Conservation (phyloP, 2,888 invertebrate species). For the Heliconius aoede region DNA sequence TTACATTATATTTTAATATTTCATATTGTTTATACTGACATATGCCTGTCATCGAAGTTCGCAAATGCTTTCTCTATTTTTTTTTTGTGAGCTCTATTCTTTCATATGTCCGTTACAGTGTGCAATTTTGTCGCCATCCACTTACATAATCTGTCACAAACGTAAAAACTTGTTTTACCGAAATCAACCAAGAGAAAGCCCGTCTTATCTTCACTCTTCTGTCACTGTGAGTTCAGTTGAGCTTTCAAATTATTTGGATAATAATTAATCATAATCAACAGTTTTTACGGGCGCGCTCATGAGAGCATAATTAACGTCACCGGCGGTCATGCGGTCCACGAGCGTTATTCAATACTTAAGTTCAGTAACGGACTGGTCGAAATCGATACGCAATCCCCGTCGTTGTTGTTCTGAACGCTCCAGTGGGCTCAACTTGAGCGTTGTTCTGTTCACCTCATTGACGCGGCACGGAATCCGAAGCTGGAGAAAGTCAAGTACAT, state of each 20-base stretch:
- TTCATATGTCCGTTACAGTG: constrained; percentile 60
- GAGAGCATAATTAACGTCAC: constrained; percentile 47
- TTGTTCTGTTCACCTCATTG: constrained; percentile 77
- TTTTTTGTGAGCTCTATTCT: constrained; percentile 59
- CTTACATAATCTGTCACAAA: constrained; percentile 69
- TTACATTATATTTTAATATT: constrained; percentile 25
- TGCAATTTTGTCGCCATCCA: constrained; percentile 70
- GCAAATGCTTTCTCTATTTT: constrained; percentile 68
- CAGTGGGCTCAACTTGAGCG: constrained; percentile 71
- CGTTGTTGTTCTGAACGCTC: constrained; percentile 68
- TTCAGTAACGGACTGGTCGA: constrained; percentile 66
- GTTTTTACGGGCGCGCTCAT: constrained; percentile 31
- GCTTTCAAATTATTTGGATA: constrained; percentile 52
- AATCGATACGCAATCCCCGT: constrained; percentile 67
- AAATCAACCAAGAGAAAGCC: constrained; percentile 72
- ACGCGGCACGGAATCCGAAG: constrained; percentile 75
- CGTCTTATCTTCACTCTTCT: constrained; percentile 59
- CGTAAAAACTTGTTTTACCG: constrained; percentile 66
- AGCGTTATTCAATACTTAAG: constrained; percentile 63
- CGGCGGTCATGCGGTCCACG: constrained; percentile 56
- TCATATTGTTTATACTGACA: constrained; percentile 34
- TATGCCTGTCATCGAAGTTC: constrained; percentile 52
- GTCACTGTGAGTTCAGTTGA: constrained; percentile 55
- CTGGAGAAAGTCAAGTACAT: constrained; percentile 80
- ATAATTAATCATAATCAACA: constrained; percentile 31